Base-by-base conservation (phyloP, 2,797 vertebrate species). In the Hylomyscus alleni region DNA sequence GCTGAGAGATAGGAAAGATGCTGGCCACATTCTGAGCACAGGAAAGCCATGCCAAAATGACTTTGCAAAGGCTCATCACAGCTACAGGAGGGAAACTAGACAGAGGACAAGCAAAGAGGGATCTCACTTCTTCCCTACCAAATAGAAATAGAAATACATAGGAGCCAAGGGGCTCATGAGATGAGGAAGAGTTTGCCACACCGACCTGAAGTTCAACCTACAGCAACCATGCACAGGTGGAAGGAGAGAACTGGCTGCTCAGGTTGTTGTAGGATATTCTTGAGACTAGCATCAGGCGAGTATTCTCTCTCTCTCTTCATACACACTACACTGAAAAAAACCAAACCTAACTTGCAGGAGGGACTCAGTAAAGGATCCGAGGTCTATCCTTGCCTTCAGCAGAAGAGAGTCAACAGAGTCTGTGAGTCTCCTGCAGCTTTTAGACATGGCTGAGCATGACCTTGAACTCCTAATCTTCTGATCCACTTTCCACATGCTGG, bases 1-100 rank as follows among this genome's bases (percentile, higher is more conserved):
- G 56, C 8, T 44, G 26, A 40, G 50, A 26, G 31, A 80, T 26
- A 81, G 69, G 84, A 34, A 81, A 62, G 93, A n/a, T 29, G 31
- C n/a, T 34, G 89, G 56, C 11, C 75, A 95, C 34, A 90, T 89
- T n/a, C 88, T 75, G 62, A 86, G 81, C 15, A 75, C 6, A 87
- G 67, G 76, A 29, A 90, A 80, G 76, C 80, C 78, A 60, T 12
- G 37, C 50, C n/a, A n/a, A 81, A 60, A 22, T 22, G 26, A 15
- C 62, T 44, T 82, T 60, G 9, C n/a, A 60, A 85, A 85, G 58
- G 83, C 26, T 89, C 60, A 4, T 29, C 13, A 2, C 40, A 72
- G 62, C 13, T 93, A 82, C 72, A 14, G 4, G 15, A 72, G 20
- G 37, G 34, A 54, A 67, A n/a, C 12, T 20, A 44, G 82, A 4